phyloP scores from a whole-genome alignment of 2,888 invertebrate genomes.

The Aphidoletes aphidimyza region DNA sequence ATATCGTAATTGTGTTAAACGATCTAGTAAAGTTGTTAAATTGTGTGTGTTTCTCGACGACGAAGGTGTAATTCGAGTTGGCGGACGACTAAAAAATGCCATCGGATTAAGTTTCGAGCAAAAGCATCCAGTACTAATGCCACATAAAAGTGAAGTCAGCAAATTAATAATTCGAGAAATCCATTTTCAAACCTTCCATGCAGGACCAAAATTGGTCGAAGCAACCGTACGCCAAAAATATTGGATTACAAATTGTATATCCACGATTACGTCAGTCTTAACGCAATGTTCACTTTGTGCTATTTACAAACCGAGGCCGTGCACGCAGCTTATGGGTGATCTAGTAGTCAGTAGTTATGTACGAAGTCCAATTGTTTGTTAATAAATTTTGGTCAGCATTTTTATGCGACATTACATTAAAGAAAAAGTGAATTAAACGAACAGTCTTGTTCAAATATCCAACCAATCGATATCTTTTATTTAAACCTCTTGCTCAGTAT shows the following conservation, averaged over 20 bases:
- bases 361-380: no score
- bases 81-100: slow-evolving; percentile 50
- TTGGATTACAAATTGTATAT: slow-evolving; percentile 8
- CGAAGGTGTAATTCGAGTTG: slow-evolving; percentile 54
- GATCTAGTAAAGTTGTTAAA: slow-evolving; percentile 42
- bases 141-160: background rate
- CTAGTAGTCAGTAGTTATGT: no score
- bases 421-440: no score
- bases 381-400: no score
- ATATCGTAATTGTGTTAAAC: background rate
- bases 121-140: slow-evolving; percentile 43
- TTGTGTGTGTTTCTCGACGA: slow-evolving; percentile 55
- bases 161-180: background rate
- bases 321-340: background rate
- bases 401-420: no score
- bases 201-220: background rate
- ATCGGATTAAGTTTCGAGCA: background rate
- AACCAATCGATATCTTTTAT: no score
- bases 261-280: background rate
- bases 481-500: no score
- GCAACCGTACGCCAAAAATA: background rate
- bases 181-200: background rate
- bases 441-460: no score
- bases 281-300: background rate
- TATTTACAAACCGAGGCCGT: background rate